phyloP scores from a whole-genome alignment of 2,797 vertebrate genomes.

The Yasuhikotakia modesta region DNA sequence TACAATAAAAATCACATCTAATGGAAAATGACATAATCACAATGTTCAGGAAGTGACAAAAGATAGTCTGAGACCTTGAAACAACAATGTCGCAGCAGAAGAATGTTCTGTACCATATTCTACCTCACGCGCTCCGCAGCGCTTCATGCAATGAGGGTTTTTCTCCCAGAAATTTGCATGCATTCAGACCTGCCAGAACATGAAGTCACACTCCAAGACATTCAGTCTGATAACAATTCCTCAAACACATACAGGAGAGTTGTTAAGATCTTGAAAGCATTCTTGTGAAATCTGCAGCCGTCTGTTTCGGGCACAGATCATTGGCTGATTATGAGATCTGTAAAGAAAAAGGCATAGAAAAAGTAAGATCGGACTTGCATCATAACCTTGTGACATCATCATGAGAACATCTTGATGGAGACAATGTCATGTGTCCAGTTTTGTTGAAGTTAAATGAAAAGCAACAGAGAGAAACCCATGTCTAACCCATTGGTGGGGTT shows the following conservation, averaged over 20 bases:
- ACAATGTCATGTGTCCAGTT: slow-evolving; percentile 16
- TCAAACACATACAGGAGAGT: slow-evolving; percentile 62
- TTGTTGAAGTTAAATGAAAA: slow-evolving; percentile 34
- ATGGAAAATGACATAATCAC: background rate
- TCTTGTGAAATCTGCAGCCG: slow-evolving; percentile 66
- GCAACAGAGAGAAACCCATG: slow-evolving; percentile 19
- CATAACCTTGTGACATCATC: slow-evolving; percentile 49
- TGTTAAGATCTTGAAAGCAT: slow-evolving; percentile 70
- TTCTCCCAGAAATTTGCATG: slow-evolving; percentile 47
- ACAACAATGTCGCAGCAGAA: background rate
- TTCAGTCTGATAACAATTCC: slow-evolving; percentile 60
- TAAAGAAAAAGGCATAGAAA: slow-evolving; percentile 4
- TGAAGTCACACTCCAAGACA: slow-evolving; percentile 59
- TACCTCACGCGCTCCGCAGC: background rate
- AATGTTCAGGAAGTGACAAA: background rate
- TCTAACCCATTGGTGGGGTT: too few species aligned
- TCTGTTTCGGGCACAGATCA: slow-evolving; percentile 65
- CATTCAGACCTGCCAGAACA: slow-evolving; percentile 63
- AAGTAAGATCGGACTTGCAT: slow-evolving; percentile 48
- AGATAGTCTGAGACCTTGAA: background rate
- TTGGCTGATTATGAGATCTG: slow-evolving; percentile 56
- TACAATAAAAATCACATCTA: background rate
- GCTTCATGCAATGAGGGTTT: slow-evolving; percentile 17
- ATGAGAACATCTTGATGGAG: slow-evolving; percentile 42
- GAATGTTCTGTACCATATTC: background rate